A percentile compares a stretch with the other conserved stretches of the same genome.
Conservation (phyloP, 2,888 invertebrate genomes). For the Trachelus iudaicus region DNA sequence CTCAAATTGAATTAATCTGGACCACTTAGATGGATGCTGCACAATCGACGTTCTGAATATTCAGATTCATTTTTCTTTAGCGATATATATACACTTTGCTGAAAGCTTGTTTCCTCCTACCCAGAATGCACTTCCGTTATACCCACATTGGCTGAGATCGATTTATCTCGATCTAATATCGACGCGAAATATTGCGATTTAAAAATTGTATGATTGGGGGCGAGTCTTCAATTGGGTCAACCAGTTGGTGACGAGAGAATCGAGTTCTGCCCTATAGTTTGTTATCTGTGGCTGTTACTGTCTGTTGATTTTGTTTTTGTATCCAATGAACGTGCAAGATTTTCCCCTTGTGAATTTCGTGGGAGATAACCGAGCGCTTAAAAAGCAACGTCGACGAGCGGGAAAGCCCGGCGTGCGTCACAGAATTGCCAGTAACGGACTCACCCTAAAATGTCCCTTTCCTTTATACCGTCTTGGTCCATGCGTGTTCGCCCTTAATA, state of each 20-base stretch:
- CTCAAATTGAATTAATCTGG: neutral
- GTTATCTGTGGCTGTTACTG: neutral
- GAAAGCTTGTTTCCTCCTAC: neutral
- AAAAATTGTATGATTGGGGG: neutral
- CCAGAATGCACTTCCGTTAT: neutral
- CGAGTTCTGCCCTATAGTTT: neutral
- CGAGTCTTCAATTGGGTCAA: neutral
- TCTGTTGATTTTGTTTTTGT: too few relatives aligned
- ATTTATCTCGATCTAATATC: neutral
- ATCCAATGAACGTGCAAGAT: neutral
- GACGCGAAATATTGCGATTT: neutral
- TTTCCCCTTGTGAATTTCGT: neutral
- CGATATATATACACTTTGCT: neutral
- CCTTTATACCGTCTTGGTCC: neutral
- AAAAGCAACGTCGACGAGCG: neutral
- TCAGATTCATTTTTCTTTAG: neutral
- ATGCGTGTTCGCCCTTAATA: conserved; percentile 20
- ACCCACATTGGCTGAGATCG: neutral
- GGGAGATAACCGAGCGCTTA: neutral
- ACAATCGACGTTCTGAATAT: neutral
- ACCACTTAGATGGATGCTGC: neutral
- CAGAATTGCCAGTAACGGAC: neutral
- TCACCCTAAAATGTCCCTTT: neutral
- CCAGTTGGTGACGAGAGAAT: neutral
- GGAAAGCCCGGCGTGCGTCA: neutral